phyloP scores from a whole-genome alignment of 2,888 invertebrate species.

The Smittia sp. region DNA sequence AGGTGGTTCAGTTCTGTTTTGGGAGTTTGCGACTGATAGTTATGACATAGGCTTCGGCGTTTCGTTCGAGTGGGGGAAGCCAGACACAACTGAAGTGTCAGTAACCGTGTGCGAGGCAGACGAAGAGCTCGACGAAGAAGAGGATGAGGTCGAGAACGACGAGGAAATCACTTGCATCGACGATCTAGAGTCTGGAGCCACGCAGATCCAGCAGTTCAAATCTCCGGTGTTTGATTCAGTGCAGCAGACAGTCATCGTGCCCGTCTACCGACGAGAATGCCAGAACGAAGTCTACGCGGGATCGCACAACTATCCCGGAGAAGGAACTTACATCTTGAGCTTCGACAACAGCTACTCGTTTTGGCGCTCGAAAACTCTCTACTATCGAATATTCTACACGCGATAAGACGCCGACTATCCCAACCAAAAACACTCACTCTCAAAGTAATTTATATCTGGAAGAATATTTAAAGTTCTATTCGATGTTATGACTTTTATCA shows the following conservation, averaged over 20 bases:
- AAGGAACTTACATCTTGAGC: slow-evolving; percentile 95
- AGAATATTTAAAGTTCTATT: not conserved
- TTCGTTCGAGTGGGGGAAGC: slow-evolving; percentile 96
- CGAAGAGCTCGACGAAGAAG: slow-evolving; percentile 73
- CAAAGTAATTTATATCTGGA: too few relatives aligned
- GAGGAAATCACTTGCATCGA: slow-evolving; percentile 51
- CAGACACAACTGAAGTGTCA: slow-evolving; percentile 75
- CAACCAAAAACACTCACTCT: not conserved
- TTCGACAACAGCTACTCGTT: slow-evolving; percentile 99
- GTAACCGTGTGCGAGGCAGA: slow-evolving; percentile 96
- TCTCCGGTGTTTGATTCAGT: slow-evolving; percentile 38
- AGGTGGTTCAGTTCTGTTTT: slow-evolving; percentile 89
- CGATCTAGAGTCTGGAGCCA: slow-evolving; percentile 63
- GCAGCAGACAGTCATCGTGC: slow-evolving; percentile 77
- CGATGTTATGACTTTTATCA: not conserved
- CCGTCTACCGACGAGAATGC: slow-evolving; percentile 93
- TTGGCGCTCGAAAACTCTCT: slow-evolving; percentile 98
- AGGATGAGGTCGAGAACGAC: slow-evolving; percentile 44
- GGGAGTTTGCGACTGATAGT: slow-evolving; percentile 99
- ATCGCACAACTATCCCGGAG: slow-evolving; percentile 93
- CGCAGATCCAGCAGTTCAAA: slow-evolving; percentile 45
- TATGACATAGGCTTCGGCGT: slow-evolving; percentile 98
- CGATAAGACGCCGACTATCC: slow-evolving; percentile 53
- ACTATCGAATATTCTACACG: slow-evolving; percentile 97
- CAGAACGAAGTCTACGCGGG: slow-evolving; percentile 98